Conservation (phyloP, 2,113 vertebrate species). For the Phrynosoma blainvillii region DNA sequence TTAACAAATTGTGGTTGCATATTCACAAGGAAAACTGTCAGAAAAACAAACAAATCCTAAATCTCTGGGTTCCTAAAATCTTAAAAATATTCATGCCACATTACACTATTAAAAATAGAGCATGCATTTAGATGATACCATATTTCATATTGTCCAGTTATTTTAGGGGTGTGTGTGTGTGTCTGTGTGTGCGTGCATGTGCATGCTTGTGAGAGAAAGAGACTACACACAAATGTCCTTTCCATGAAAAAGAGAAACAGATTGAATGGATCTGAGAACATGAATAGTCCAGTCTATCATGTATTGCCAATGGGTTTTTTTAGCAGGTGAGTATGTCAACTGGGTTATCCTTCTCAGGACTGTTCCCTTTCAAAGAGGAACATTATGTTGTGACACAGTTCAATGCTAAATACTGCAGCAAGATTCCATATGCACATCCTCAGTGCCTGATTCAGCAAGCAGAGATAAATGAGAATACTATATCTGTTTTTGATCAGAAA, state of each 20-base stretch:
- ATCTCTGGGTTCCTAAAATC: neutral
- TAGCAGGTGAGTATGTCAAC: neutral
- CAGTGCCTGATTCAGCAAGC: neutral
- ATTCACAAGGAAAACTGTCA: neutral
- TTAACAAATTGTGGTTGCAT: slow-evolving; percentile 22
- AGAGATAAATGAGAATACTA: neutral
- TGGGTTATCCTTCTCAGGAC: neutral
- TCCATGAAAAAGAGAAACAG: neutral
- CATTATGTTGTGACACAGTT: neutral
- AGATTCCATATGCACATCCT: neutral
- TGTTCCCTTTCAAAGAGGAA: neutral
- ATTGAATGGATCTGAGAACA: slow-evolving; percentile 26
- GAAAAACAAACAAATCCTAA: neutral
- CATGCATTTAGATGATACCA: slow-evolving; percentile 25
- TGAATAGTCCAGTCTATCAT: neutral
- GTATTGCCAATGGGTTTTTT: neutral
- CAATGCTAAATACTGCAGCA: neutral
- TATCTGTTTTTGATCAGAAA: neutral
- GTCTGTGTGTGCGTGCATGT: neutral
- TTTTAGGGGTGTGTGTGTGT: neutral
- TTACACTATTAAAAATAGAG: slow-evolving; percentile 23
- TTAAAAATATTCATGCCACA: neutral
- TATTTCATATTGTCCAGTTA: slow-evolving; percentile 14
- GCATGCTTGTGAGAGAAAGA: neutral
- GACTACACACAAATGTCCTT: slow-evolving; percentile 2